Conservation (phyloP, 2,797 vertebrate genomes). For the Aythya fuligula region DNA sequence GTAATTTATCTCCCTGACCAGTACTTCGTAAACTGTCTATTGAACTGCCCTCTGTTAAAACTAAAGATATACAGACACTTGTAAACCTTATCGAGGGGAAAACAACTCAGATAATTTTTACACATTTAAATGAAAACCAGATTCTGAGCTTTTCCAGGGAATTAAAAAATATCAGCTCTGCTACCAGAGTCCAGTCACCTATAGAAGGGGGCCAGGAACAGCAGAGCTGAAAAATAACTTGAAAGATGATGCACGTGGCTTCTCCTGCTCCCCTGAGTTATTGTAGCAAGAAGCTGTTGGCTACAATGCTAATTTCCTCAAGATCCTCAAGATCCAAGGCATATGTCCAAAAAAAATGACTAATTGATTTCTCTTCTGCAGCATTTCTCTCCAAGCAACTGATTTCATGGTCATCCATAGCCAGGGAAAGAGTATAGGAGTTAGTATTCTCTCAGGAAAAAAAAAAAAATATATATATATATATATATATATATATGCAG, state of each 20-base stretch:
- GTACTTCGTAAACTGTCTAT: constrained; percentile 73
- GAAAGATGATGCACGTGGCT: background rate
- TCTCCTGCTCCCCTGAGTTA: background rate
- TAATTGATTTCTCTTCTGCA: background rate
- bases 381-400: background rate
- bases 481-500: background rate
- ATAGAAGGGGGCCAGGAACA: background rate
- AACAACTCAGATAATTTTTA: constrained; percentile 71
- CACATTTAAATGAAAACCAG: constrained; percentile 61
- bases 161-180: constrained; percentile 14
- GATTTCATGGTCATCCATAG: background rate
- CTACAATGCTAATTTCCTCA: background rate
- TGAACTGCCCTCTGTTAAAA: constrained; percentile 73
- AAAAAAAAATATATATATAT: too few relatives aligned
- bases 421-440: background rate
- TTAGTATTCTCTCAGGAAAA: background rate
- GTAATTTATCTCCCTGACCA: constrained; percentile 77
- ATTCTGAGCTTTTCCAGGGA: constrained; percentile 39
- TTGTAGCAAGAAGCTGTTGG: background rate
- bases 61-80: constrained; percentile 69
- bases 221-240: background rate
- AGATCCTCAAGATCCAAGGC: background rate
- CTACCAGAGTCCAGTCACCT: background rate
- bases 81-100: constrained; percentile 65
- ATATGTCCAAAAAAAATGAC: background rate